Evolutionary conservation across 2,113 vertebrate genomes (phyloP).

Genomic region (Gobius niger): DNA sequence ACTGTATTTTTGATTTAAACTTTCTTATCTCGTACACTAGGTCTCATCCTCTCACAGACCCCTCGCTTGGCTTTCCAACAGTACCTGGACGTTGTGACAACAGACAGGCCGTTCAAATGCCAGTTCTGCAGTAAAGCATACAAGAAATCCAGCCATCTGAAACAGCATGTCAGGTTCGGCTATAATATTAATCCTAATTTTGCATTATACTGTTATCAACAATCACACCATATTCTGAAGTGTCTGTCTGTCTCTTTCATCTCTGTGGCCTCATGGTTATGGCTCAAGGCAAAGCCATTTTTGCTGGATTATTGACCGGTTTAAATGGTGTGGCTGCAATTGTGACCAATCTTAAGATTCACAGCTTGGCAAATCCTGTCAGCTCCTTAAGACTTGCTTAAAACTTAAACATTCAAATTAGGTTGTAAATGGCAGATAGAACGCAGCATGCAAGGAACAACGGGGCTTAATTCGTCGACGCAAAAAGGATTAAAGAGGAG

Average conservation of each 20-base stretch:
- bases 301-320: background rate
- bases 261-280: background rate
- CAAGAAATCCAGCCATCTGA: slow-evolving; percentile 98
- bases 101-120: slow-evolving; percentile 94
- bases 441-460: background rate
- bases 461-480: background rate
- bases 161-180: slow-evolving; percentile 94
- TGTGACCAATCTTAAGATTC: background rate
- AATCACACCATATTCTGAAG: background rate
- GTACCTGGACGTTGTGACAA: slow-evolving; percentile 89
- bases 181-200: background rate
- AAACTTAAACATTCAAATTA: background rate
- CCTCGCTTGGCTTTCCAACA: slow-evolving; percentile 88
- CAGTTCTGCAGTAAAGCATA: slow-evolving; percentile 94
- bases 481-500: background rate
- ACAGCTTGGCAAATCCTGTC: slow-evolving; percentile 7
- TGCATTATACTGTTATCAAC: background rate
- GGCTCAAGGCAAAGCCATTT: too few species aligned
- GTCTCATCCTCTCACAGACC: slow-evolving; percentile 89
- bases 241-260: background rate
- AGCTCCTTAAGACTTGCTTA: background rate
- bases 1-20: background rate
- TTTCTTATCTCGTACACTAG: slow-evolving; percentile 63
- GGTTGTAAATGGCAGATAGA: background rate
- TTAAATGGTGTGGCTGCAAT: background rate